Conservation (phyloP, 2,888 invertebrate genomes). For the Drosophila mulleri region DNA sequence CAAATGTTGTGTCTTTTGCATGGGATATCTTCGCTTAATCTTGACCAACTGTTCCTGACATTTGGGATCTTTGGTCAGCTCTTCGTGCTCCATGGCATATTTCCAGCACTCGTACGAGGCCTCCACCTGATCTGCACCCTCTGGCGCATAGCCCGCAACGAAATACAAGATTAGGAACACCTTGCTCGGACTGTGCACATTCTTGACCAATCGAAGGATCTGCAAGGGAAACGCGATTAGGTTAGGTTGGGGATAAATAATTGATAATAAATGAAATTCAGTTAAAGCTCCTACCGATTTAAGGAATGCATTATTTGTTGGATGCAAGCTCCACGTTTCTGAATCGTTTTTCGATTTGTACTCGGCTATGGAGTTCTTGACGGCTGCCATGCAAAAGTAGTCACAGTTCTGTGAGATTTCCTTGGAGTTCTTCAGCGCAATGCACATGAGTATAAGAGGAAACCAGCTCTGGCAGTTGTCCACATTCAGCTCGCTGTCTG, state of each 20-base stretch:
- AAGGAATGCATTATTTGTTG: constrained; percentile 85
- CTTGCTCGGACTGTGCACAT: constrained; percentile 80
- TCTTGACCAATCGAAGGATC: constrained; percentile 82
- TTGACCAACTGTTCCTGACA: constrained; percentile 81
- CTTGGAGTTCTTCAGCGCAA: constrained; percentile 76
- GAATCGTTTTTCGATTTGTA: constrained; percentile 81
- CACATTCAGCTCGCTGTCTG: constrained; percentile 83
- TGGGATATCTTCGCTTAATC: constrained; percentile 84
- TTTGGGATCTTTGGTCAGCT: constrained; percentile 67
- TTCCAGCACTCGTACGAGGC: constrained; percentile 84
- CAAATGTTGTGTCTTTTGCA: constrained; percentile 84
- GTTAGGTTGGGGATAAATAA: neutral
- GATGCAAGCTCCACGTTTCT: constrained; percentile 83
- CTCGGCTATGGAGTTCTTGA: constrained; percentile 84
- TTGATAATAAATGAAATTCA: neutral
- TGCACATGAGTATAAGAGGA: constrained; percentile 84
- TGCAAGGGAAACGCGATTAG: constrained; percentile 31
- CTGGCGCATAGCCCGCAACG: constrained; percentile 83
- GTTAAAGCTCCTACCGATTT: constrained; percentile 76
- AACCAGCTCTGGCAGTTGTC: constrained; percentile 85
- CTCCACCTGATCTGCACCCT: constrained; percentile 85
- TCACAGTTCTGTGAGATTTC: constrained; percentile 82
- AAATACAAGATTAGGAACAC: constrained; percentile 84
- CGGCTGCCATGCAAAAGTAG: constrained; percentile 84
- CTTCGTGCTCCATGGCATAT: constrained; percentile 77